Evolutionary conservation across 2,113 vertebrate species (phyloP), one percentile per base, ranked within the genome.

Genomic region (Malurus cyaneus): DNA sequence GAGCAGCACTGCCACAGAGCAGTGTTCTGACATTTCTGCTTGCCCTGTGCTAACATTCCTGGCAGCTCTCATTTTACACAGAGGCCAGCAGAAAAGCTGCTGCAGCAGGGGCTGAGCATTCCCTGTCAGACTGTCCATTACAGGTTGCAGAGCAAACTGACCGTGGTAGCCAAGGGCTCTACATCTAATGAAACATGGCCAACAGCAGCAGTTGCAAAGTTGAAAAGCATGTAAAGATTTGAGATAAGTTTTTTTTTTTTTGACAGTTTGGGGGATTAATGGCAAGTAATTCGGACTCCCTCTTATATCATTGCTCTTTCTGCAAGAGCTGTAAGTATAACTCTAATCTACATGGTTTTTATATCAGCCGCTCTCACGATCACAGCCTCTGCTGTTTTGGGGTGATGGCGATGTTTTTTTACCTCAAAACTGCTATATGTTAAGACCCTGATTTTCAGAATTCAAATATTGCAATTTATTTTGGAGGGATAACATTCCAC

Each of bases 21-120:
- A 52, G 25, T 23, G 57, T 59, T 91, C 65, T 94, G 72, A 77
- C 36, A 67, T 93, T 93, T 96, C 92, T 92, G 70, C 49, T 95
- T 87, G 57, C 81, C 69, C 34, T 56, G 12, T 69, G 94, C 86
- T 96, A 88, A 86, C 86, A 81, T 95, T 94, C 72, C 77, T 83
- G 72, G 42, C 13, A 90, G 86, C 77, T 97, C 97, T 98, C 95
- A 23, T 89, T 92, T 98, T 98, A 98, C 98, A 94, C 53, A 76
- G 92, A 91, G 88, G 77, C 66, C 53, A 70, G 85, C 89, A 96
- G 94, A 94, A 96, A 94, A 82, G 62, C 89, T 94, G 66, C 87
- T 90, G 62, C 82, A 93, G 92, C 76, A 89, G 92, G 91, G 70
- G 65, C 82, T 95, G 74, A 76, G 20, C 47, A 78, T 94, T 95